Evolutionary conservation across 2,113 vertebrate species (phyloP).

Genomic region (Cochlearius cochlearius): DNA sequence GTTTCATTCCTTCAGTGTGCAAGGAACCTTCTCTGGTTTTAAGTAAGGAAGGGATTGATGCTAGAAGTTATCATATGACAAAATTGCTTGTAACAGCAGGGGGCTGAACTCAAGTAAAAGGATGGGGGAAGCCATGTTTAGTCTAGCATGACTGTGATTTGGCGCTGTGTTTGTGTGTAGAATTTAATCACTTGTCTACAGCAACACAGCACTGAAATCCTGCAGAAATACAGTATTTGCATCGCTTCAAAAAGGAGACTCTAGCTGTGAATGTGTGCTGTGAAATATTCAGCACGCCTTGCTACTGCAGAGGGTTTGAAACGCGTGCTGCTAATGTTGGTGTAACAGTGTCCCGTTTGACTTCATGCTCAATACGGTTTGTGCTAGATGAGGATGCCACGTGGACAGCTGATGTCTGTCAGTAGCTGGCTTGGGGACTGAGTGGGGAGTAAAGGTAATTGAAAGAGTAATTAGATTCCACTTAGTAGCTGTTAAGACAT

Average conservation of each 20-base stretch:
- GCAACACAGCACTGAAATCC: neutral
- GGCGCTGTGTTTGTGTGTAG: neutral
- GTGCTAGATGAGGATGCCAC: neutral
- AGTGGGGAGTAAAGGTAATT: conserved; percentile 8
- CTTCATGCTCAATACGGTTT: neutral
- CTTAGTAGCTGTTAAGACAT: conserved; percentile 30
- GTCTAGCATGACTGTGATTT: neutral
- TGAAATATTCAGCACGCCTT: neutral
- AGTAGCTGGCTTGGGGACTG: neutral
- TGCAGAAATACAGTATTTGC: neutral
- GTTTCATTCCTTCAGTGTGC: neutral
- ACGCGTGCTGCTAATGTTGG: neutral
- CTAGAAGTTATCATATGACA: neutral
- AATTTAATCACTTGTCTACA: neutral
- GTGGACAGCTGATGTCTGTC: conserved; percentile 16
- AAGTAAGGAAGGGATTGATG: neutral
- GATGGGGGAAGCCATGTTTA: neutral
- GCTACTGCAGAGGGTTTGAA: neutral
- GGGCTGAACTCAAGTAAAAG: neutral
- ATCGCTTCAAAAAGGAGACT: neutral
- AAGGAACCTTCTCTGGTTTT: neutral
- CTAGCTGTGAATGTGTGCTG: neutral
- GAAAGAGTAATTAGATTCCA: conserved; percentile 38
- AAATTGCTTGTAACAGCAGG: neutral
- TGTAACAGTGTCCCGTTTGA: neutral